A percentile compares a stretch with the other conserved stretches of the same genome.
Conservation (phyloP, 2,797 vertebrate genomes). For the Gymnopithys bicolor region DNA sequence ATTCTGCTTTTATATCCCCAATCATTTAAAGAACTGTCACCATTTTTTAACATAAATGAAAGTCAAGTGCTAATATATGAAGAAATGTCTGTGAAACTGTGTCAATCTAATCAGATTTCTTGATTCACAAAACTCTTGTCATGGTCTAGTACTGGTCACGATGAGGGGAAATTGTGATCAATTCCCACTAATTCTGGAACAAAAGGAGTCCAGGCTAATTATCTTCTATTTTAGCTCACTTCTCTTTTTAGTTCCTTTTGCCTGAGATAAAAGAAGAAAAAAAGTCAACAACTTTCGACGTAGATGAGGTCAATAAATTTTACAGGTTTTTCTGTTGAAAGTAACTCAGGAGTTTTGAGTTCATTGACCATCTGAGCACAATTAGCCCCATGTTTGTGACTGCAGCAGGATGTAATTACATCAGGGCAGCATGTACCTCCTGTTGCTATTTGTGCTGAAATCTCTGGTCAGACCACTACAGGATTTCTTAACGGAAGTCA, state of each 20-base stretch:
- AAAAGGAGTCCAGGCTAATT: background rate
- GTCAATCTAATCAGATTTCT: background rate
- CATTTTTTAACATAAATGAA: background rate
- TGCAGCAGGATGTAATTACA: constrained; percentile 46
- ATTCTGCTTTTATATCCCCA: background rate
- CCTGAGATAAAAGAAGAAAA: background rate
- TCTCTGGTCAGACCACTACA: background rate
- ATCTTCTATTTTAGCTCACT: background rate
- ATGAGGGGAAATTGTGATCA: background rate
- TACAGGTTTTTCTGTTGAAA: background rate
- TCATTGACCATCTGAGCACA: background rate
- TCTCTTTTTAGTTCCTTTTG: background rate
- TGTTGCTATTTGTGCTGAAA: constrained; percentile 19
- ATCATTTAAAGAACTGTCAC: background rate
- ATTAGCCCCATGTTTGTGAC: background rate
- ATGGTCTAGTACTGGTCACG: background rate
- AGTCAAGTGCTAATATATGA: background rate
- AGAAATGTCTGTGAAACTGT: background rate
- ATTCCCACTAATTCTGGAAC: background rate
- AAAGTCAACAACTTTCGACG: background rate
- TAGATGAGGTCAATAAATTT: background rate
- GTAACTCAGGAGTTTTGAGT: background rate
- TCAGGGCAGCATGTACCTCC: background rate
- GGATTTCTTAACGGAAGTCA: constrained; percentile 28
- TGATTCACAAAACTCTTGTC: background rate